Evolutionary conservation across 1,140 invertebrate genomes (phyloP).

Genomic region (Chrysomallon squamiferum): DNA sequence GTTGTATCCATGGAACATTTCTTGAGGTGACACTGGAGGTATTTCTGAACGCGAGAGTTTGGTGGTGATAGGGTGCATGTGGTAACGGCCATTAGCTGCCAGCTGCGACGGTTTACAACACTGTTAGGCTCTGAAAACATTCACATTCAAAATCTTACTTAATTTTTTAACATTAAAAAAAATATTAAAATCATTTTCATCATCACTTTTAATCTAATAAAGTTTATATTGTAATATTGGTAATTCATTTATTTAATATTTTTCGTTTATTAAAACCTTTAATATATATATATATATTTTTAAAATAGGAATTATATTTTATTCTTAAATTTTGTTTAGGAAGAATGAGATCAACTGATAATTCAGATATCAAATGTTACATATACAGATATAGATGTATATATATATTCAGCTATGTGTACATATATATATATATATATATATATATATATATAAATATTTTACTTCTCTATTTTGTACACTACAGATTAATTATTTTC

Average conservation of each 20-base stretch:
- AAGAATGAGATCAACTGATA: background rate
- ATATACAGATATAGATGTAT: background rate
- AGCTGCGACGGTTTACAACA: slow-evolving; percentile 85
- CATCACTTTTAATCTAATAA: background rate
- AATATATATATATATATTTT: no score
- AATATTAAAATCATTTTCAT: background rate
- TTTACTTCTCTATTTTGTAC: no score
- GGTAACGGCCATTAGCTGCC: slow-evolving; percentile 88
- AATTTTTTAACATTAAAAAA: background rate
- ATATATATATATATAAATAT: no score
- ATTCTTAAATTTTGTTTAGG: no score
- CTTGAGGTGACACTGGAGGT: slow-evolving; percentile 89
- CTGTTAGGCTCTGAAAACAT: slow-evolving; percentile 81
- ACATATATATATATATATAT: no score
- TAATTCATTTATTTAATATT: no score
- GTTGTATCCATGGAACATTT: slow-evolving; percentile 87
- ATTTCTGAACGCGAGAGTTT: slow-evolving; percentile 81
- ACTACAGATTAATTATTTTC: no score
- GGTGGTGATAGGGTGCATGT: slow-evolving; percentile 88
- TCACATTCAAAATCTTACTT: background rate
- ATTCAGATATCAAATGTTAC: background rate
- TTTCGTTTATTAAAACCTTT: no score
- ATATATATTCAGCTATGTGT: no score
- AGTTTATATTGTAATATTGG: background rate
- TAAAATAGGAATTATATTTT: no score